A percentile compares a stretch with the other conserved stretches of the same genome.
Conservation (phyloP, 2,113 vertebrate genomes). For the Hemiprocne comata region DNA sequence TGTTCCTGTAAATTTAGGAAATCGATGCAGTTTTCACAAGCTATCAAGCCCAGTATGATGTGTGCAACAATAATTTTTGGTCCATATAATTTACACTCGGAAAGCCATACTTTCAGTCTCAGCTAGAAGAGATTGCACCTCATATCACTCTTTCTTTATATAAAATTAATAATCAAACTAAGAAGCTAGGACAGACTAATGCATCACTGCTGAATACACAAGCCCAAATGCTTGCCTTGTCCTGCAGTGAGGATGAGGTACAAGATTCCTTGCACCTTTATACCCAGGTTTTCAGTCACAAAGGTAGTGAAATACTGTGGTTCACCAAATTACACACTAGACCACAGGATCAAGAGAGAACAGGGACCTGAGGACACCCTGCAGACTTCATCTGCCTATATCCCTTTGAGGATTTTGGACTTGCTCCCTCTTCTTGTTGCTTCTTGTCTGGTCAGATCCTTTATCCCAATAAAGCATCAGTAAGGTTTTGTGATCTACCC, state of each 20-base stretch:
- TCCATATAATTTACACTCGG: neutral
- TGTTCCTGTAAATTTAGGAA: neutral
- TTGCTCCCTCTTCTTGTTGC: neutral
- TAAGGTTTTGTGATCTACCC: neutral
- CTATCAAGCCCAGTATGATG: neutral
- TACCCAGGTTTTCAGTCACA: neutral
- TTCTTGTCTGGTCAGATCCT: neutral
- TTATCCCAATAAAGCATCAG: neutral
- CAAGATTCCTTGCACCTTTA: neutral
- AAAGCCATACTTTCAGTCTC: neutral
- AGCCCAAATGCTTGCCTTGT: neutral
- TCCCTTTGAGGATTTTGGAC: neutral
- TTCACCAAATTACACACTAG: neutral
- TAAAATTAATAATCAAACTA: neutral
- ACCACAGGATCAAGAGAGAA: neutral
- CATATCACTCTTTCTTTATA: neutral
- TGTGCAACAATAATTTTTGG: neutral
- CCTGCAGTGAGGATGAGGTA: neutral
- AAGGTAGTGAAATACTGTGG: neutral
- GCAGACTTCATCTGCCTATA: neutral
- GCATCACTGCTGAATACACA: neutral
- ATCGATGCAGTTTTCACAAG: neutral
- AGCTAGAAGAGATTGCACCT: neutral
- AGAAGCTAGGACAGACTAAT: neutral
- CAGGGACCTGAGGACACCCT: neutral